Conservation (phyloP, 2,888 invertebrate species). For the Hypsopygia costalis region DNA sequence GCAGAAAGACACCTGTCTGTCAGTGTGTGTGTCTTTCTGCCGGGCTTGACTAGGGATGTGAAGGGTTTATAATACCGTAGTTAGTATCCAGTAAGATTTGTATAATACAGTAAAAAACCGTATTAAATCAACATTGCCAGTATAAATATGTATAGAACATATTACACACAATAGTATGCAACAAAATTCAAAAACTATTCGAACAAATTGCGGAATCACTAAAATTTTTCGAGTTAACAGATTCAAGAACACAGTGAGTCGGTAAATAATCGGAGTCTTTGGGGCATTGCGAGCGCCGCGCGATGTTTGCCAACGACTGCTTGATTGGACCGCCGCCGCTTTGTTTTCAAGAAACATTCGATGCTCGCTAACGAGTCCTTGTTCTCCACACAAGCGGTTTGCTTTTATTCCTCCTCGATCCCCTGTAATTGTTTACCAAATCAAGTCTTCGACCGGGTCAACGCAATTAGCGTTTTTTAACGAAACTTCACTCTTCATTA, state of each 20-base stretch:
- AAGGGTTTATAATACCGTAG: no score
- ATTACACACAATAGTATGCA: no score
- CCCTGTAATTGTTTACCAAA: conserved; percentile 45
- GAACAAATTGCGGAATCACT: no score
- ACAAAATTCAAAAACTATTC: no score
- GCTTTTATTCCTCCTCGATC: conserved; percentile 34
- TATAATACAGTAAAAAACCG: no score
- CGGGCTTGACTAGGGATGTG: no score
- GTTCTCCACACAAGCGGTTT: conserved; percentile 26
- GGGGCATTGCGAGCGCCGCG: not conserved
- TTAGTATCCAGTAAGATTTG: no score
- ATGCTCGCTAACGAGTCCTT: conserved; percentile 43
- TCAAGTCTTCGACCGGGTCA: conserved; percentile 35
- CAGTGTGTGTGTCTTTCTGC: no score
- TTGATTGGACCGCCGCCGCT: conserved; percentile 38
- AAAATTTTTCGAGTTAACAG: not conserved
- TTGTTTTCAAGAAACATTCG: conserved; percentile 51
- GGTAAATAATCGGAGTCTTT: not conserved
- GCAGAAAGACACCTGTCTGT: no score
- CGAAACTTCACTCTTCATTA: conserved; percentile 33
- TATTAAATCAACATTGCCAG: no score
- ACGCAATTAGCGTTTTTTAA: conserved; percentile 46
- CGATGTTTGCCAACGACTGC: conserved; percentile 34
- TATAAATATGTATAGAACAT: no score
- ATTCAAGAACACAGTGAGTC: not conserved